Evolutionary conservation across 2,888 invertebrate species (phyloP).

Genomic region (Amphipyra berbera): DNA sequence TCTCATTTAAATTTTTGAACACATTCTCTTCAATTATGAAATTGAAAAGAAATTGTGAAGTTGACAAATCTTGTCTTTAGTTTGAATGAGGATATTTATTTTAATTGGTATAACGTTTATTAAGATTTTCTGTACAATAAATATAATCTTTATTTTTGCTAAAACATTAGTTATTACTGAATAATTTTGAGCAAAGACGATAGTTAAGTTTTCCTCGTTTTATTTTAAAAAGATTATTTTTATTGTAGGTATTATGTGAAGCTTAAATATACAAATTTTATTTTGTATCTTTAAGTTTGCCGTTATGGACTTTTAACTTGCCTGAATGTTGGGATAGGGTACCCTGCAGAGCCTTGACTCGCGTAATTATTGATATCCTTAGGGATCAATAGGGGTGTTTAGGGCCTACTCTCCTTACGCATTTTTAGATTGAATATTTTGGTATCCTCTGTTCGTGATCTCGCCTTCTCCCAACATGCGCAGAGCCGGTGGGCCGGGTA

Average conservation of each 20-base stretch:
- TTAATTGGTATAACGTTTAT: neutral
- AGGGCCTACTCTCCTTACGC: constrained; percentile 50
- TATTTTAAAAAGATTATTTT: constrained; percentile 51
- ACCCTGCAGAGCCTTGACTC: constrained; percentile 93
- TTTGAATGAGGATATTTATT: constrained; percentile 36
- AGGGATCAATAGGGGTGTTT: constrained; percentile 69
- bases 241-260: constrained; percentile 56
- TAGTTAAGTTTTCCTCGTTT: neutral
- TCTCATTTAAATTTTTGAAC: constrained; percentile 17
- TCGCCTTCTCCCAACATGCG: constrained; percentile 89
- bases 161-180: neutral
- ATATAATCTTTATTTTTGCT: constrained; percentile 50
- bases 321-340: constrained; percentile 99
- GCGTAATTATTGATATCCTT: constrained; percentile 62
- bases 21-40: neutral
- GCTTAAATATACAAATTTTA: constrained; percentile 69
- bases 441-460: constrained; percentile 74
- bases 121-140: constrained; percentile 44
- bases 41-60: no score
- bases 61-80: neutral
- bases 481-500: constrained; percentile 92
- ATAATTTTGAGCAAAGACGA: constrained; percentile 2
- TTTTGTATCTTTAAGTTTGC: constrained; percentile 76
- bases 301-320: constrained; percentile 84
- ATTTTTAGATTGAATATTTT: constrained; percentile 52